Percentiles rank a stretch among this genome's conserved stretches.
These are phyloP conservation scores for Grallaria varia DNA, from an alignment of 2,113 vertebrate genomes.

Conservation along the genomic window DNA sequence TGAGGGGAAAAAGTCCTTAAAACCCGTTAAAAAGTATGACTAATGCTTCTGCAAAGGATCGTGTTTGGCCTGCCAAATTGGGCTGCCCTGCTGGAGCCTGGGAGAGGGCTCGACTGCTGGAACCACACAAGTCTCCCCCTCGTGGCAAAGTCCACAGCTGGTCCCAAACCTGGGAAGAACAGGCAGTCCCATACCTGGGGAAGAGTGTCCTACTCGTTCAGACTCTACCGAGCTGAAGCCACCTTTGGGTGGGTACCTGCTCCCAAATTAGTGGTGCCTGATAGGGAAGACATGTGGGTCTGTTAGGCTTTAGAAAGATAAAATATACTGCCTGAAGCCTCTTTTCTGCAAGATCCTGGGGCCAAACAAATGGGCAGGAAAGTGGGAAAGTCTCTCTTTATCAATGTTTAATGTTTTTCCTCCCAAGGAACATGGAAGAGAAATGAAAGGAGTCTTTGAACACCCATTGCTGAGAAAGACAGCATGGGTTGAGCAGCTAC, in stretches of 20 bases:
- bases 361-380: background rate
- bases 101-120: background rate
- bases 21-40: background rate
- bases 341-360: background rate
- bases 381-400: background rate
- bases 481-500: background rate
- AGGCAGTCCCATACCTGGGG: background rate
- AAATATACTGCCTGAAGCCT: background rate
- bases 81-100: background rate
- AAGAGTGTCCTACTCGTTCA: background rate
- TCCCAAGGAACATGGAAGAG: background rate
- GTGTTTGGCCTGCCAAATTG: accelerated
- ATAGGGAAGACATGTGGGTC: background rate
- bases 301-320: background rate
- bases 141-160: accelerated
- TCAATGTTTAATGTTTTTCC: background rate
- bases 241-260: background rate
- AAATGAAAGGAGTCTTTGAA: background rate
- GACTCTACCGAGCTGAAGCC: background rate
- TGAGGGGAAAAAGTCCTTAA: background rate
- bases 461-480: background rate
- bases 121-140: background rate
- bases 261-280: background rate
- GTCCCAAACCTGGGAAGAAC: background rate
- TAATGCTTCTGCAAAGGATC: background rate